Evolutionary conservation across 2,797 vertebrate species (phyloP).

Genomic region (Oreortyx pictus): DNA sequence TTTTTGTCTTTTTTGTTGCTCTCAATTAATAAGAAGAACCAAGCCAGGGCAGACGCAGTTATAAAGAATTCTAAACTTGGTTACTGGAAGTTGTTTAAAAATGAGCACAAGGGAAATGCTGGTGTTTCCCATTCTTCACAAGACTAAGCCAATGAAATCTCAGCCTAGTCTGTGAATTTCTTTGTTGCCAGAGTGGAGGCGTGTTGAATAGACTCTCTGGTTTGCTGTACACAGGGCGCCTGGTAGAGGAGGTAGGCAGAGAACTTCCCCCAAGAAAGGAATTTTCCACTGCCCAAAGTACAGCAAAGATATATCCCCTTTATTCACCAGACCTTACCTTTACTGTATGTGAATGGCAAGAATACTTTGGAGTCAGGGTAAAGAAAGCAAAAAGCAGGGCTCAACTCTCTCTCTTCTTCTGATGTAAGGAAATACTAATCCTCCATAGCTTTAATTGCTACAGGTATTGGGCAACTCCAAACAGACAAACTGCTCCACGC

Average conservation of each 20-base stretch:
- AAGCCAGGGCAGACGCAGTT: not conserved
- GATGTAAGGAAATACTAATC: not conserved
- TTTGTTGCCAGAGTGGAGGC: not conserved
- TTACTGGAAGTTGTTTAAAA: not conserved
- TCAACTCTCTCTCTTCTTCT: not conserved
- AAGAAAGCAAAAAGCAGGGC: not conserved
- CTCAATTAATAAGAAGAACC: not conserved
- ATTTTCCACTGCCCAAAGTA: not conserved
- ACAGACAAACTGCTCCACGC: not conserved
- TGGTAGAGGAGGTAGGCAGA: slow-evolving; percentile 7
- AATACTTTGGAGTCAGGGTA: not conserved
- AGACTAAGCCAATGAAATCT: not conserved
- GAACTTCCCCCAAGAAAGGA: not conserved
- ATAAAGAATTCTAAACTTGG: not conserved
- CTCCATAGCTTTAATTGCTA: not conserved
- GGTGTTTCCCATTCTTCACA: not conserved
- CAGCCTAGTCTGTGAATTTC: not conserved
- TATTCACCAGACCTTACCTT: not conserved
- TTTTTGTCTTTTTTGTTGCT: not conserved
- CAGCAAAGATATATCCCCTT: not conserved
- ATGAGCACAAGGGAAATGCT: slow-evolving; percentile 4
- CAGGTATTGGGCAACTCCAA: not conserved
- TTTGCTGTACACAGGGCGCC: not conserved
- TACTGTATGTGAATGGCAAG: not conserved
- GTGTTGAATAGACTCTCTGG: not conserved